These are phyloP conservation scores for Reinhardtius hippoglossoides DNA, from an alignment of 2,113 vertebrate genomes.

Conservation along the genomic window DNA sequence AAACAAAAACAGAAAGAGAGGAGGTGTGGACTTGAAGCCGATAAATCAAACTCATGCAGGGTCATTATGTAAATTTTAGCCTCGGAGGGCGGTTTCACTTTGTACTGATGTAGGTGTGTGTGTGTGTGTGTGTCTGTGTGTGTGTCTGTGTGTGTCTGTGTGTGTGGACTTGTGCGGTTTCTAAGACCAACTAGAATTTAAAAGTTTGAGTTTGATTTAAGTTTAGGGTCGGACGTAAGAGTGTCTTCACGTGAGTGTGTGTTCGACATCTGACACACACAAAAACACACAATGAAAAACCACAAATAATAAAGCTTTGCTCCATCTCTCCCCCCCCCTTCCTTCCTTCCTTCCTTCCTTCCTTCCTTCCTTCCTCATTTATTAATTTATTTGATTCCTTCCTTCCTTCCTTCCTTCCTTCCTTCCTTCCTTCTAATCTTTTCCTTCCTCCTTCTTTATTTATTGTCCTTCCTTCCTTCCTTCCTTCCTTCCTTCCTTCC, in stretches of 20 bases:
- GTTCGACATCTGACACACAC: neutral
- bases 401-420: neutral
- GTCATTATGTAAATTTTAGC: constrained; percentile 73
- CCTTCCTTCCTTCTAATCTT: no score
- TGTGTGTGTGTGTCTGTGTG: constrained; percentile 1
- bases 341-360: no score
- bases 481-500: neutral
- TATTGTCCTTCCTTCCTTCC: no score
- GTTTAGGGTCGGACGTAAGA: neutral
- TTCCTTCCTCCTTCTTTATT: no score
- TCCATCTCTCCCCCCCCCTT: no score
- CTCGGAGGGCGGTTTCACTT: constrained; percentile 62
- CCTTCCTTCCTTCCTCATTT: no score
- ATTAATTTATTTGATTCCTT: neutral
- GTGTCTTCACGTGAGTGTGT: no score
- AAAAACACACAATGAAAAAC: constrained; percentile 41
- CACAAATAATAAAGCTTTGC: constrained; percentile 46
- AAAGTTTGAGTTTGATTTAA: neutral
- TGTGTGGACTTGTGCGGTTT: no score
- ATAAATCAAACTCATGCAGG: constrained; percentile 71
- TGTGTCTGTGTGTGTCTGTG: neutral
- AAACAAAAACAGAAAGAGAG: neutral
- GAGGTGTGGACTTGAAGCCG: constrained; percentile 37
- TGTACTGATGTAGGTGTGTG: constrained; percentile 10
- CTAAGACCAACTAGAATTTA: neutral